phyloP scores from a whole-genome alignment of 1,140 invertebrate genomes.

The Caenorhabditis brenneri region DNA sequence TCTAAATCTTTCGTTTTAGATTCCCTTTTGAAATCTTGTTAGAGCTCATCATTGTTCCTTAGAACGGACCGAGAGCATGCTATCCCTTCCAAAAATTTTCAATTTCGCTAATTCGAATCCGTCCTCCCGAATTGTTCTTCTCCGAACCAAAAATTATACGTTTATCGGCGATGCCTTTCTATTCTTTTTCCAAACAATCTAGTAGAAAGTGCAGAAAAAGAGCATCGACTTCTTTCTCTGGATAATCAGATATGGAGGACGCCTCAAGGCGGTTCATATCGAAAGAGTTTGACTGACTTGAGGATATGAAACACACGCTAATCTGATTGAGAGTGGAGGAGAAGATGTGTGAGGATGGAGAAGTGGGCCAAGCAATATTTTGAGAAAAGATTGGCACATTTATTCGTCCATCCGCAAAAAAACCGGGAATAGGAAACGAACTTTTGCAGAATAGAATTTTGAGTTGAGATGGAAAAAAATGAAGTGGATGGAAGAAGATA shows the following conservation, averaged over 20 bases:
- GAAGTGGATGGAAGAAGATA: neutral
- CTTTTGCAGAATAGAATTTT: constrained; percentile 19
- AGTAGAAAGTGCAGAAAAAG: constrained; percentile 23
- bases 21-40: neutral
- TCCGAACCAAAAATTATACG: constrained; percentile 38
- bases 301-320: constrained; percentile 39
- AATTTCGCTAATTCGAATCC: constrained; percentile 20
- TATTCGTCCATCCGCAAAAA: neutral
- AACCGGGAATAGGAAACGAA: neutral
- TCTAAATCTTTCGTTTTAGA: neutral
- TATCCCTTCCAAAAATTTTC: neutral
- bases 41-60: constrained; percentile 15
- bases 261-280: constrained; percentile 39
- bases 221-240: neutral
- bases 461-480: neutral
- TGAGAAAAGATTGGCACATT: neutral
- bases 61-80: neutral
- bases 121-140: neutral
- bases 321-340: constrained; percentile 27
- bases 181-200: constrained; percentile 23
- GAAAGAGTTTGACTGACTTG: constrained; percentile 40
- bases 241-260: constrained; percentile 40
- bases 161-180: neutral
- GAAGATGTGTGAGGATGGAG: neutral
- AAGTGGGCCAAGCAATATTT: constrained; percentile 18